Evolutionary conservation across 1,140 invertebrate species (phyloP).

Genomic region (Drosophila nasuta): DNA sequence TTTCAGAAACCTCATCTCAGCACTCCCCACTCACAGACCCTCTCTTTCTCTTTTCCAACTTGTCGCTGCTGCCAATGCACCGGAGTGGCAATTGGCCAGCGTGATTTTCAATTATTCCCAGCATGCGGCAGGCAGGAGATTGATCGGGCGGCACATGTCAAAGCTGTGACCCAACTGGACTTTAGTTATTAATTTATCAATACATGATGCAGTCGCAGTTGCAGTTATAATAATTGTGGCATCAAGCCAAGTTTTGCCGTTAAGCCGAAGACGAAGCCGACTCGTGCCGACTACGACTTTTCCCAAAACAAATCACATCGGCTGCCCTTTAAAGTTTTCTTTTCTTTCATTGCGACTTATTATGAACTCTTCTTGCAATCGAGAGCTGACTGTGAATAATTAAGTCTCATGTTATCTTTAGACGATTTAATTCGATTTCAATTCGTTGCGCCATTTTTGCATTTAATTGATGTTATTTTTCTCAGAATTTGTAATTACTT

Average conservation of each 20-base stretch:
- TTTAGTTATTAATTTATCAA: constrained; percentile 29
- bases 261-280: constrained; percentile 22
- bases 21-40: not conserved
- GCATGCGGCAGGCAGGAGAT: constrained; percentile 13
- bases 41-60: not conserved
- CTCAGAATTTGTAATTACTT: constrained; percentile 42
- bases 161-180: constrained; percentile 33
- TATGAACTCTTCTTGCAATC: not conserved
- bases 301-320: constrained; percentile 37
- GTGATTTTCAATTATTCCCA: constrained; percentile 76
- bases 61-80: constrained; percentile 2
- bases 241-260: constrained; percentile 55
- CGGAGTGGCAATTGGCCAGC: constrained; percentile 74
- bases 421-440: constrained; percentile 74
- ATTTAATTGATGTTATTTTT: constrained; percentile 73
- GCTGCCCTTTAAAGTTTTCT: constrained; percentile 7
- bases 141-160: constrained; percentile 76
- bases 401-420: constrained; percentile 75
- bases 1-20: constrained; percentile 31
- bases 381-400: constrained; percentile 63
- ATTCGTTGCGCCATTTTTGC: constrained; percentile 77
- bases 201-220: constrained; percentile 7
- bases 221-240: constrained; percentile 64
- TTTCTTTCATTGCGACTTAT: constrained; percentile 11
- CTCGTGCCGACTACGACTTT: constrained; percentile 49